A percentile compares a stretch with the other conserved stretches of the same genome.
phyloP scores from a whole-genome alignment of 2,888 invertebrate species.

The Aradus depressus region DNA sequence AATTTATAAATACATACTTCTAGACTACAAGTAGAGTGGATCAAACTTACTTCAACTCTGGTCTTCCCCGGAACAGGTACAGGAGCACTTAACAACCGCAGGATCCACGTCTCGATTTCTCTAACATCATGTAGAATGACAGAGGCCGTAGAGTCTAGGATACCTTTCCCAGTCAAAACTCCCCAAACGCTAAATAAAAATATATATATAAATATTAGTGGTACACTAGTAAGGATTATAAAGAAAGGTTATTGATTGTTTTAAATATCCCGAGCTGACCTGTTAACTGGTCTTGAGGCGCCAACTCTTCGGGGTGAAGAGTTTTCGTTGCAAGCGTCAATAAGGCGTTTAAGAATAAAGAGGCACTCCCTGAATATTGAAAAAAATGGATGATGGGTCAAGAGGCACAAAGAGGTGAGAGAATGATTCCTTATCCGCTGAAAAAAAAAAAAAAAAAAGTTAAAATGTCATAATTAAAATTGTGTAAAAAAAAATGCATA shows the following conservation, averaged over 20 bases:
- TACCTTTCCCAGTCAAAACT: constrained; percentile 72
- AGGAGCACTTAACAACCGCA: constrained; percentile 88
- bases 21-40: no score
- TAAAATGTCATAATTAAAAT: constrained; percentile 3
- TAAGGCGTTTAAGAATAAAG: constrained; percentile 85
- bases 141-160: constrained; percentile 62
- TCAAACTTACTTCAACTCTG: constrained; percentile 44
- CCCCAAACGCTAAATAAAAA: constrained; percentile 70
- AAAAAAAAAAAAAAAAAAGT: constrained; percentile 34
- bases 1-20: no score
- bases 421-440: constrained; percentile 83
- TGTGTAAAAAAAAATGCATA: no score
- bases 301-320: constrained; percentile 79
- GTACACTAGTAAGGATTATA: neutral
- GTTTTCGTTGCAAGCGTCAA: constrained; percentile 95
- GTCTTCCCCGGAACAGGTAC: constrained; percentile 98
- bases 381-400: constrained; percentile 99
- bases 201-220: neutral
- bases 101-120: constrained; percentile 98
- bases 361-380: constrained; percentile 97
- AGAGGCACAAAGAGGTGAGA: constrained; percentile 89
- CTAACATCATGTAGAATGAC: constrained; percentile 90
- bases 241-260: no score
- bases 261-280: no score
- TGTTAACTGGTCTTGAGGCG: constrained; percentile 72